Evolutionary conservation across 2,113 vertebrate species (phyloP).

Genomic region (Rattus norvegicus): GRCr8 NC_086036.1:81921501-81922000

Average conservation of each 20-base stretch:
- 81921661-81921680: background rate
- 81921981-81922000: background rate
- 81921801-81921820: background rate
- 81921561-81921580: background rate
- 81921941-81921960: no score
- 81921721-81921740: background rate
- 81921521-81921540: accelerated
- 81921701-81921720: background rate
- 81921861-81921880: accelerated
- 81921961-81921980: background rate
- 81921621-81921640: background rate
- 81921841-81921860: accelerated
- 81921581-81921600: background rate
- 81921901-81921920: no score
- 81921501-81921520: background rate
- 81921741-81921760: background rate
- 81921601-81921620: background rate
- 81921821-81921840: background rate
- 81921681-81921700: accelerated
- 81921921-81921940: background rate
- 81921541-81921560: accelerated
- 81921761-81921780: no score
- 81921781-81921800: background rate
- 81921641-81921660: background rate
- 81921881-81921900: background rate